Conservation (phyloP, 2,888 invertebrate species). For the Pemphredon lugubris region DNA sequence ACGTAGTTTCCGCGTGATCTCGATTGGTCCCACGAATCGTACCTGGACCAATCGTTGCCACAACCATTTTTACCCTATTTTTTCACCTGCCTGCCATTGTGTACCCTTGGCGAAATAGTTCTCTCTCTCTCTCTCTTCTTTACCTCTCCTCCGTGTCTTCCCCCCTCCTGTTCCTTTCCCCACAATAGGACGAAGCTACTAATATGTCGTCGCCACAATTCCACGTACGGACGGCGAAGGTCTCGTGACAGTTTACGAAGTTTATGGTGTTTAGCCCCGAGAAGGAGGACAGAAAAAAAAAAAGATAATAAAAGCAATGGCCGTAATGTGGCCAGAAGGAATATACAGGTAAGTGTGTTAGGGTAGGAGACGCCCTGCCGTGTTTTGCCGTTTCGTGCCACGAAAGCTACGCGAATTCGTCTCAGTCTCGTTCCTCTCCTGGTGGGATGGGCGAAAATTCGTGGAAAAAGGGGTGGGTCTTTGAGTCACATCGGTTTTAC, state of each 20-base stretch:
- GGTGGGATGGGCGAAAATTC: background rate
- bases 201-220: conserved; percentile 54
- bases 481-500: too few relatives aligned
- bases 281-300: too few relatives aligned
- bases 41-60: background rate
- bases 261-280: conserved; percentile 45
- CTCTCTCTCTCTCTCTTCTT: conserved; percentile 10
- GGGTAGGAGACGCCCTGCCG: conserved; percentile 1
- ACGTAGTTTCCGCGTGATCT: conserved; percentile 8
- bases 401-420: background rate
- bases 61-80: conserved; percentile 44
- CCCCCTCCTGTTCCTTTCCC: background rate
- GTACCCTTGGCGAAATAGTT: conserved; percentile 25
- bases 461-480: too few relatives aligned
- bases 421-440: background rate
- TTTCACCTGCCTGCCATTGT: conserved; percentile 50
- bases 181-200: conserved; percentile 37
- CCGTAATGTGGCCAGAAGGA: background rate
- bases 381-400: background rate
- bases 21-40: conserved; percentile 27
- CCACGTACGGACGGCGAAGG: conserved; percentile 6
- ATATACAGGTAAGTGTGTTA: background rate
- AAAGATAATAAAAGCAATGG: conserved; percentile 33
- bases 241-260: conserved; percentile 44
- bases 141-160: conserved; percentile 7